Conservation (phyloP, 1,140 invertebrate species). For the Sarcophaga peregrina region DNA sequence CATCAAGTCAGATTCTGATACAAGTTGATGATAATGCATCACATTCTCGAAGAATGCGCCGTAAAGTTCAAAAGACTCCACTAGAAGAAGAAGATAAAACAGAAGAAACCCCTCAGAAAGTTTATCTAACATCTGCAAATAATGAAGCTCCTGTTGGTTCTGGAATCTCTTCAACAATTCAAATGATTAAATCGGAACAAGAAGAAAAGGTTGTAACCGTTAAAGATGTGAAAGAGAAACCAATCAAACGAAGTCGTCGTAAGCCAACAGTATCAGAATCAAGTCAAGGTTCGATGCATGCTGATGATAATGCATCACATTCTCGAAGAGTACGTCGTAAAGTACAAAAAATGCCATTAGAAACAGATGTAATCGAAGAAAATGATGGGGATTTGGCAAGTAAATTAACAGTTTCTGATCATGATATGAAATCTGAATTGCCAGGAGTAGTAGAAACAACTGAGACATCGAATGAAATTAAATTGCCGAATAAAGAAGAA, state of each 20-base stretch:
- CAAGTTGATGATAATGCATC: background rate
- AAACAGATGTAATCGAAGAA: background rate
- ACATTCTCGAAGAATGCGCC: background rate
- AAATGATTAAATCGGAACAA: background rate
- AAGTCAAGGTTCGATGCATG: slow-evolving; percentile 21
- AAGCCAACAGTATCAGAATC: slow-evolving; percentile 3
- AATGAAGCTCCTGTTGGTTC: background rate
- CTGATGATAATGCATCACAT: background rate
- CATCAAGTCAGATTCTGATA: slow-evolving; percentile 8
- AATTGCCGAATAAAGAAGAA: no score
- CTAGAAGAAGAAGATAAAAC: background rate
- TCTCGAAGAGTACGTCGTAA: background rate
- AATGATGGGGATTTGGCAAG: background rate
- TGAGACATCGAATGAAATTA: no score
- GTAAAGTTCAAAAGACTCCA: background rate
- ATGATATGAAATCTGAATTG: background rate
- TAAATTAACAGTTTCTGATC: background rate
- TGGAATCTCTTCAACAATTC: no score
- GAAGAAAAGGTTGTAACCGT: background rate
- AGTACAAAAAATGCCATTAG: background rate
- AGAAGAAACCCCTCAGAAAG: background rate
- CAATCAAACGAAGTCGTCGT: slow-evolving; percentile 5
- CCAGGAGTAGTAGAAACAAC: no score
- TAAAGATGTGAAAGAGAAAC: background rate
- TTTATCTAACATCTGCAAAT: background rate